phyloP scores from a whole-genome alignment of 2,113 vertebrate genomes.

The Alethe diademata region DNA sequence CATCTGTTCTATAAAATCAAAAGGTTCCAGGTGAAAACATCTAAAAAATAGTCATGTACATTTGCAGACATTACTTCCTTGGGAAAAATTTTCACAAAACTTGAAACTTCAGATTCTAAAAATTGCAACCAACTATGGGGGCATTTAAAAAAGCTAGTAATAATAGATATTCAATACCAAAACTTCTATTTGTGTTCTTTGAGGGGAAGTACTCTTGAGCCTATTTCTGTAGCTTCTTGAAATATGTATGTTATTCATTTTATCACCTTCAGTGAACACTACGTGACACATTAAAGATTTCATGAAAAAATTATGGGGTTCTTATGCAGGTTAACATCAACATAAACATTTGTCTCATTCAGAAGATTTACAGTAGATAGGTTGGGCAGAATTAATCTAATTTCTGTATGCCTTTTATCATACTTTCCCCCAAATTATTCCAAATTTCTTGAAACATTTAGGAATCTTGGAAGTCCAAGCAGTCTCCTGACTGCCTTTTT shows the following conservation, averaged over 20 bases:
- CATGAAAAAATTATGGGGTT: background rate
- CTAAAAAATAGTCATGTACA: background rate
- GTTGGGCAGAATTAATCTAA: background rate
- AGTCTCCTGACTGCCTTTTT: background rate
- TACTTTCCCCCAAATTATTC: background rate
- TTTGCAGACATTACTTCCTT: background rate
- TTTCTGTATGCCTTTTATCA: background rate
- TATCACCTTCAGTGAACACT: background rate
- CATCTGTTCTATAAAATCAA: background rate
- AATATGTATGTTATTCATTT: background rate
- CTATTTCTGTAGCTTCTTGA: background rate
- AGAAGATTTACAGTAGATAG: background rate
- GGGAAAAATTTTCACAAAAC: background rate
- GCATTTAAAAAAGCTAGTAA: background rate
- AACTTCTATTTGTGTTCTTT: background rate
- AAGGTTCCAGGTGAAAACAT: background rate
- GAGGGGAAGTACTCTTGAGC: background rate
- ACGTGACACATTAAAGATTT: background rate
- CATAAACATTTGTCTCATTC: background rate
- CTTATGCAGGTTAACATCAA: background rate
- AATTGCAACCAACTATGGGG: background rate
- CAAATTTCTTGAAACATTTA: background rate
- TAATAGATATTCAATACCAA: background rate
- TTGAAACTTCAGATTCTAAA: background rate
- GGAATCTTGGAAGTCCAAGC: background rate